Percentiles rank a stretch among this genome's conserved stretches.
phyloP scores from a whole-genome alignment of 2,113 vertebrate genomes.

The Peucedramus taeniatus region DNA sequence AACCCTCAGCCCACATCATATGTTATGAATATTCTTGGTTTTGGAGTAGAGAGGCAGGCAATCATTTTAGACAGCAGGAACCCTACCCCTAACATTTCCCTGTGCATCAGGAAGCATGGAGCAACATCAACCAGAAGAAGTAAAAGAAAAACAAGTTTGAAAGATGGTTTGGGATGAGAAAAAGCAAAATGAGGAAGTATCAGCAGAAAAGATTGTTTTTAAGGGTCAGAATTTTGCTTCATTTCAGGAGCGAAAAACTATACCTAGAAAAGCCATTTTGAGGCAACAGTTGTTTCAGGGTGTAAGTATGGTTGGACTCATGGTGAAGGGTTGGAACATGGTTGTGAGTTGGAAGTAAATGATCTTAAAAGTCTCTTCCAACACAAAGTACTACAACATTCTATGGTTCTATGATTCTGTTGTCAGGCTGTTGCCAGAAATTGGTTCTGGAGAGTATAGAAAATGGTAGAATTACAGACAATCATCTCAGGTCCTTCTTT shows the following conservation, averaged over 20 bases:
- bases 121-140: neutral
- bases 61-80: neutral
- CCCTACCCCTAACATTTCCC: neutral
- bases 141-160: neutral
- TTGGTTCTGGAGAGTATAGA: neutral
- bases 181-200: neutral
- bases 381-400: neutral
- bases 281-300: neutral
- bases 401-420: rapidly evolving
- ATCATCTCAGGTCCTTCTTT: neutral
- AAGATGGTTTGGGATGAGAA: neutral
- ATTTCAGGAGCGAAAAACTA: neutral
- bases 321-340: neutral
- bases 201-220: neutral
- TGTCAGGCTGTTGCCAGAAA: neutral
- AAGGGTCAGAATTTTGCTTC: neutral
- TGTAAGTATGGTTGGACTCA: neutral
- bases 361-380: neutral
- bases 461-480: neutral
- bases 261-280: neutral
- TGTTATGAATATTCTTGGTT: slow-evolving; percentile 15
- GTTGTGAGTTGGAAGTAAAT: neutral
- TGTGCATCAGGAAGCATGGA: neutral
- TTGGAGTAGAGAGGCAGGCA: neutral
- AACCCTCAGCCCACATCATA: neutral